Base-by-base conservation (phyloP, 2,113 vertebrate genomes). In the Loxodonta africana region DNA sequence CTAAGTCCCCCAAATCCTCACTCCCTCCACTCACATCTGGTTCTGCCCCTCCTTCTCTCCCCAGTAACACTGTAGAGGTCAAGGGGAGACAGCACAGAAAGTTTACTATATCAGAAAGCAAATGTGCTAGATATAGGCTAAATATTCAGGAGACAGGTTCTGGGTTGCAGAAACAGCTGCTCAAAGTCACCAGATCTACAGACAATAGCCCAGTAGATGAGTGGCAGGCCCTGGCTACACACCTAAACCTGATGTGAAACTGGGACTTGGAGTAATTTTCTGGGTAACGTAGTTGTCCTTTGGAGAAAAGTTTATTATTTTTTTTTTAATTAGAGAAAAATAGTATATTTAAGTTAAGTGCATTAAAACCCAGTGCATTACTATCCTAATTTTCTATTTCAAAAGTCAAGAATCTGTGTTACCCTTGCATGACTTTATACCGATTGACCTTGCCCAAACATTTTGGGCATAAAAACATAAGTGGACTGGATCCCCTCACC, bases 331-430 rank as follows among this genome's bases (percentile, higher is more conserved):
- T 71, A 92, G 14, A 91, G 46, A 90, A 85, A 77, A 69, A 83
- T 80, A 82, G 73, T 57, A 41, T 46, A 48, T 69, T 86, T 71
- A 48, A 62, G 33, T 90, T 96, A 94, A 62, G n/a, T 83, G 25
- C 44, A 96, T 92, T 91, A 77, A 37, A 37, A 37, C 37, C 37
- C 37, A 62, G n/a, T 83, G 25, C 44, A 96, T 92, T 91, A 77
- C 30, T 71, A 48, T 57, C 30, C 60, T 53, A 46, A 67, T 90
- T 57, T 91, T 96, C 51, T 82, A 26, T 71, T 85, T 90, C 73
- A 88, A 11, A 65, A 77, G 21, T 8, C 26, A 91, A 95, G 41
- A 89, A 44, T 51, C 37, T n/a, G 0, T 74, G 86, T 65, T 95
- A 48, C 46, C 71, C 63, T 73, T 91, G 30, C 12, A 48, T 81